These are phyloP conservation scores for Anaspis maculata DNA, from an alignment of 2,888 invertebrate species.

Conservation along the genomic window DNA sequence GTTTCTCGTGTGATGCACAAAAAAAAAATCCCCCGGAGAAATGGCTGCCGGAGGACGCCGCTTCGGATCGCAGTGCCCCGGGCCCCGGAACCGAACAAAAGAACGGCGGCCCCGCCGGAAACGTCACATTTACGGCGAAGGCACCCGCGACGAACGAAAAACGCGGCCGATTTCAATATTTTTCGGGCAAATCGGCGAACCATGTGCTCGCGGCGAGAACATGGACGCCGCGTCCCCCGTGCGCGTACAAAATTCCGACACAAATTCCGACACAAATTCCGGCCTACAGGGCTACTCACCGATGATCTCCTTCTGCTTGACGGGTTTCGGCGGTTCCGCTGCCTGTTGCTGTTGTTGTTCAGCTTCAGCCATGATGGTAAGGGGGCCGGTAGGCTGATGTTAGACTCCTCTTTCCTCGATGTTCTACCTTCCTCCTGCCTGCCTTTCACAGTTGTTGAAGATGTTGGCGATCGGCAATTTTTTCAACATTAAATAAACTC, in stretches of 20 bases:
- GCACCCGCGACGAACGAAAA: too few species aligned
- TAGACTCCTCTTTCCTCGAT: conserved; percentile 69
- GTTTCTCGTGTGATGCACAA: too few species aligned
- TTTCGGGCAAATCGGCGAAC: conserved; percentile 14
- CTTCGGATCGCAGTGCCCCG: too few species aligned
- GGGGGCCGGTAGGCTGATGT: conserved; percentile 68
- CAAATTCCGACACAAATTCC: conserved; percentile 7
- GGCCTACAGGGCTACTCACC: conserved; percentile 66
- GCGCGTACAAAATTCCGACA: conserved; percentile 4
- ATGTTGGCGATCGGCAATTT: conserved; percentile 33
- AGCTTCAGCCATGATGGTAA: conserved; percentile 80
- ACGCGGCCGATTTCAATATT: too few species aligned
- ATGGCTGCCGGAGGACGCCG: too few species aligned
- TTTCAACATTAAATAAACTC: conserved; percentile 31
- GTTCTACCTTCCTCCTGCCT: conserved; percentile 53
- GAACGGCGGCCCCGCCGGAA: too few species aligned
- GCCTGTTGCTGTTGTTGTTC: conserved; percentile 61
- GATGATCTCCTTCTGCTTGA: conserved; percentile 80
- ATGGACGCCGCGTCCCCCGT: conserved; percentile 34
- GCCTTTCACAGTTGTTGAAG: conserved; percentile 47
- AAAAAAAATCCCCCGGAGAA: too few species aligned
- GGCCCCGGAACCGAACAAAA: too few species aligned
- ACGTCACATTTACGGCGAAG: too few species aligned
- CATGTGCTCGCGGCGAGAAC: conserved; percentile 35
- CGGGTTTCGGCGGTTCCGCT: conserved; percentile 48